Evolutionary conservation across 2,888 invertebrate species (phyloP), one percentile per base, ranked within the genome.

Genomic region (Lasioglossum malachurum): DNA sequence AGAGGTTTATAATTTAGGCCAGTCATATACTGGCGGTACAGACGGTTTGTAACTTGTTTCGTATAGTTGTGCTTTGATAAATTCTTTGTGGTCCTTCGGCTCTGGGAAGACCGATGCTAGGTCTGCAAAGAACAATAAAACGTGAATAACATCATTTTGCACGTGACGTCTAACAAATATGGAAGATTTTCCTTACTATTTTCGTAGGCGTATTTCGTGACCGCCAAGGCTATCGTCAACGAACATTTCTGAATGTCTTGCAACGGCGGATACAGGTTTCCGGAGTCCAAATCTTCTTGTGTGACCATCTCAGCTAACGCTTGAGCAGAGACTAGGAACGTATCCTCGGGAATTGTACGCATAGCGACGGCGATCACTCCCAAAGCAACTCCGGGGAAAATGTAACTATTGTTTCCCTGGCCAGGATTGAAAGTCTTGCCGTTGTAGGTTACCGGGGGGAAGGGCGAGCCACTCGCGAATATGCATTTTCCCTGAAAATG

Each of bases 381-480:
- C 73, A 99, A 96, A 41, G 99, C 99, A 90, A 99, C 96, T 5
- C 99, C 99, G 31, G 99, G 99, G 97, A 99, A 99, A 95, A 99
- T 98, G 96, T 99, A 99, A 0, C 99, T 97, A 96, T 99, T 99
- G 96, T 99, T 99, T 84, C 99, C 99, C 96, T 99, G 99, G 0
- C 99, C 99, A 0, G 99, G 99, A 93, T 97, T 96, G 95, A 97
- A 97, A 14, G 97, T 97, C 94, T 98, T 97, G 0, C 98, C 98
- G 89, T 98, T 97, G 83, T 97, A 96, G 78, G 96, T 97, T 83
- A 99, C 98, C 0, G 98, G 98, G 76, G 97, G 97, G 96, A 99
- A 99, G 23, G 99, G 99, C 44, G 99, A 99, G 38, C 99, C 99
- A 86, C 98, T 99, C 41, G 99, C 99, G 96, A 99, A 99, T 87